A percentile compares a stretch with the other conserved stretches of the same genome.
These are phyloP conservation scores for Rhinogobio ventralis DNA, from an alignment of 2,797 vertebrate species.

Conservation along the genomic window DNA sequence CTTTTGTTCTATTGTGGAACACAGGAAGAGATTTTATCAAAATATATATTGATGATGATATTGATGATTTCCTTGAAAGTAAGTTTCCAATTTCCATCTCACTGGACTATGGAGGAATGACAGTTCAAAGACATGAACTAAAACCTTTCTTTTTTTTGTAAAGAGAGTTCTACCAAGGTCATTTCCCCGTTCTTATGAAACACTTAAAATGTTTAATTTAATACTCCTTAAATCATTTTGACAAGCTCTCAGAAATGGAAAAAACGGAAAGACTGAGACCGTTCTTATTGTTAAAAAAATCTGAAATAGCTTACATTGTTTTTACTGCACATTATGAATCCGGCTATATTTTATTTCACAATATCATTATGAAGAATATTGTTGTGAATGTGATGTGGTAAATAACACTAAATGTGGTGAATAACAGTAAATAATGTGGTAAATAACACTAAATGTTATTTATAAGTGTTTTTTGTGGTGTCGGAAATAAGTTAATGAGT, in stretches of 20 bases:
- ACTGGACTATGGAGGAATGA: conserved; percentile 20
- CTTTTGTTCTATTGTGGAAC: not conserved
- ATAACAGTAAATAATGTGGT: conserved; percentile 9
- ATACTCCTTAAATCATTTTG: not conserved
- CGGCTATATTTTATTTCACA: not conserved
- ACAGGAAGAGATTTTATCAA: not conserved
- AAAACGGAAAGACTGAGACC: not conserved
- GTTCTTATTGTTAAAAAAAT: not conserved
- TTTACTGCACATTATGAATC: not conserved
- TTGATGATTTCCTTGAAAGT: not conserved
- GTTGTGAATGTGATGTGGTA: not conserved
- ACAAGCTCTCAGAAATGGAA: not conserved
- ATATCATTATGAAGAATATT: not conserved
- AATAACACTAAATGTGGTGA: too few species aligned
- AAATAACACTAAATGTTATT: not conserved
- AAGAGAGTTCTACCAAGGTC: not conserved
- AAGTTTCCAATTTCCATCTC: not conserved
- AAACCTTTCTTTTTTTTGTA: not conserved
- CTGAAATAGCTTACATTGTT: not conserved
- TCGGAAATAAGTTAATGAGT: not conserved
- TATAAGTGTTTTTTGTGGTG: not conserved
- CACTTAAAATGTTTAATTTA: not conserved
- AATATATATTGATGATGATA: not conserved
- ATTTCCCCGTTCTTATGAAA: not conserved
- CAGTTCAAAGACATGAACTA: conserved; percentile 11